Evolutionary conservation across 2,797 vertebrate genomes (phyloP).

Genomic region (Sus cebifrons): DNA sequence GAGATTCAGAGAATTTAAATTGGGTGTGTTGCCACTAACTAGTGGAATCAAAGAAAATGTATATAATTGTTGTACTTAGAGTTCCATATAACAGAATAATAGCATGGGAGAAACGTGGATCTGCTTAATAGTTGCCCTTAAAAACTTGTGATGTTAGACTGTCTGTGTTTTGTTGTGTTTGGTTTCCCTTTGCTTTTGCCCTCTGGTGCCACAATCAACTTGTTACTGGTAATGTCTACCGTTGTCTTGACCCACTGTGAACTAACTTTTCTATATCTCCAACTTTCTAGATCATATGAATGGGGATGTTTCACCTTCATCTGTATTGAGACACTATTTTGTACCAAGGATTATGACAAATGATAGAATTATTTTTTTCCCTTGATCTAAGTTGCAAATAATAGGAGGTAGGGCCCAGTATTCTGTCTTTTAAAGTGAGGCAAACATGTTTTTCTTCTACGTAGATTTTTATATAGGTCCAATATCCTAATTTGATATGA

Average conservation of each 20-base stretch:
- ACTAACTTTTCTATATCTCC: background rate
- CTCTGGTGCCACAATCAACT: background rate
- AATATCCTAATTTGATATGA: background rate
- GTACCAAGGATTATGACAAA: background rate
- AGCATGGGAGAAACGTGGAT: background rate
- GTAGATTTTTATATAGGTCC: too few relatives aligned
- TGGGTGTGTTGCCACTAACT: background rate
- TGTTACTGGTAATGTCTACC: background rate
- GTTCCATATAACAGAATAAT: background rate
- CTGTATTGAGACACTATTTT: background rate
- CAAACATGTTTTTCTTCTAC: too few relatives aligned
- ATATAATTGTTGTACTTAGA: background rate
- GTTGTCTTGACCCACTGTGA: background rate
- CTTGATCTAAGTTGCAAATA: background rate
- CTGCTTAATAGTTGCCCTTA: background rate
- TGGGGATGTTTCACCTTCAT: background rate
- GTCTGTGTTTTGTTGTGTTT: background rate
- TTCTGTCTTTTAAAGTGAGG: background rate
- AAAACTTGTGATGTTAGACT: background rate
- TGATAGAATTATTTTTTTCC: background rate
- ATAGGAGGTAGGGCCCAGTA: background rate
- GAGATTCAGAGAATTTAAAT: background rate
- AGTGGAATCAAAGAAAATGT: background rate
- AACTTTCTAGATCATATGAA: background rate
- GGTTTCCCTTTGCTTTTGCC: background rate